A percentile compares a stretch with the other conserved stretches of the same genome.
Conservation (phyloP, 1,140 invertebrate genomes). For the Zaprionus davidi region DNA sequence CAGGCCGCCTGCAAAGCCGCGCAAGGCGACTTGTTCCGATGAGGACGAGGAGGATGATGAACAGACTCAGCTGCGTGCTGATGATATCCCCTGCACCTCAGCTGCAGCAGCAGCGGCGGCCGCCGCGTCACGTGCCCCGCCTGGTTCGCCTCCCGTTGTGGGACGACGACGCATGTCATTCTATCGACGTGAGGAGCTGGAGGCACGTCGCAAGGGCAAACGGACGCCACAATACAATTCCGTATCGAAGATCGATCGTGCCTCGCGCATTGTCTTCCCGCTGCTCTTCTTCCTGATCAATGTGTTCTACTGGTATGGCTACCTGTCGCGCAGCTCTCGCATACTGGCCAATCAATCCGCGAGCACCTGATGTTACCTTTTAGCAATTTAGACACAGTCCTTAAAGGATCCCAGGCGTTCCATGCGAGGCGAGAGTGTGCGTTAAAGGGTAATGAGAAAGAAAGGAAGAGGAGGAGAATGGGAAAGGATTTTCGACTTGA, state of each 20-base stretch:
- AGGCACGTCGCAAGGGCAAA: slow-evolving; percentile 85
- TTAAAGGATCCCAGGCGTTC: slow-evolving; percentile 75
- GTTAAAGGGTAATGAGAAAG: not conserved
- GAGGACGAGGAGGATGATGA: slow-evolving; percentile 74
- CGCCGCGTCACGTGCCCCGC: slow-evolving; percentile 46
- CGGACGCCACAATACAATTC: slow-evolving; percentile 89
- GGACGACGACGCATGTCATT: slow-evolving; percentile 78
- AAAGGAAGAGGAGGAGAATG: slow-evolving; percentile 5
- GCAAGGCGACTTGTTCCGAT: slow-evolving; percentile 57
- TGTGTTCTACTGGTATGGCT: slow-evolving; percentile 92
- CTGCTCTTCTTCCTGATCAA: slow-evolving; percentile 91
- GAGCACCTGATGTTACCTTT: slow-evolving; percentile 84
- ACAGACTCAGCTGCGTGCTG: slow-evolving; percentile 65
- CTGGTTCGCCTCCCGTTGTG: slow-evolving; percentile 35
- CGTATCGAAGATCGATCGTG: slow-evolving; percentile 91
- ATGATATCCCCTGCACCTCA: slow-evolving; percentile 61
- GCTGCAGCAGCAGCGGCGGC: slow-evolving; percentile 58
- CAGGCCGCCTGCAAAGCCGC: slow-evolving; percentile 16
- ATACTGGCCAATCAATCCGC: slow-evolving; percentile 72
- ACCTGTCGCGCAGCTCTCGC: slow-evolving; percentile 88
- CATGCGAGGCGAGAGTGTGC: slow-evolving; percentile 16
- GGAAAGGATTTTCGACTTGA: slow-evolving; percentile 48
- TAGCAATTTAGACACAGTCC: slow-evolving; percentile 84
- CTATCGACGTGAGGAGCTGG: slow-evolving; percentile 80
- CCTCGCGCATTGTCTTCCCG: slow-evolving; percentile 91